Base-by-base conservation (phyloP, 2,888 invertebrate species). In the Ephialtes manifestator region DNA sequence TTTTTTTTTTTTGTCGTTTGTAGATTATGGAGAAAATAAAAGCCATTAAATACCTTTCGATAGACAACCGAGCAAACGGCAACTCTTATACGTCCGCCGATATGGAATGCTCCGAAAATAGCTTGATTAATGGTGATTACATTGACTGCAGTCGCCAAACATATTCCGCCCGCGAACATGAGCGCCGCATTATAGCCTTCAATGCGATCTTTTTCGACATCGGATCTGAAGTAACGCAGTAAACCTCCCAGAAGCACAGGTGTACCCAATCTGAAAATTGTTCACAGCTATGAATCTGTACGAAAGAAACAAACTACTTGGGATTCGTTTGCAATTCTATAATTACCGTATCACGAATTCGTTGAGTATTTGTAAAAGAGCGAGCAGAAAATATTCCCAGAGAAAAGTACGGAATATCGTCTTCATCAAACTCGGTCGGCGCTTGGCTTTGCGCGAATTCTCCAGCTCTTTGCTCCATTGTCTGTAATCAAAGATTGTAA, bases 31-130 rank as follows among this genome's bases (percentile, higher is more conserved):
- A 15, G 11, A 20, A 10, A 20, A 8, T n/a, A 18, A 63, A 4
- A 31, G n/a, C 7, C 18, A n/a, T 18, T 43, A 10, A 15, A 91
- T 91, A 94, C 98, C 96, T 98, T 98, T 95, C 97, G 96, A 92
- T 97, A 98, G 80, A 98, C 96, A 15, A 98, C 94, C 2, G 97
- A 97, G 92, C 98, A 97, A 74, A 97, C 96, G 0, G 98, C 97
- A 0, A 98, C 96, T 88, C 98, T 95, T 75, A 98, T 96, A 94
- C 96, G 96, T 96, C 98, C 97, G 39, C 98, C 98, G 65, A 97
- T 95, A 91, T 97, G 96, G 89, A 96, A 96, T 7, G 96, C 96
- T 78, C 95, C 95, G 92, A 96, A 96, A 46, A 96, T 95, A 72
- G 96, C 95, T 91, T 97, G 97, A 92, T 97, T 96, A 89, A 96